phyloP scores from a whole-genome alignment of 1,140 invertebrate genomes.

The Drosophila nasuta region DNA sequence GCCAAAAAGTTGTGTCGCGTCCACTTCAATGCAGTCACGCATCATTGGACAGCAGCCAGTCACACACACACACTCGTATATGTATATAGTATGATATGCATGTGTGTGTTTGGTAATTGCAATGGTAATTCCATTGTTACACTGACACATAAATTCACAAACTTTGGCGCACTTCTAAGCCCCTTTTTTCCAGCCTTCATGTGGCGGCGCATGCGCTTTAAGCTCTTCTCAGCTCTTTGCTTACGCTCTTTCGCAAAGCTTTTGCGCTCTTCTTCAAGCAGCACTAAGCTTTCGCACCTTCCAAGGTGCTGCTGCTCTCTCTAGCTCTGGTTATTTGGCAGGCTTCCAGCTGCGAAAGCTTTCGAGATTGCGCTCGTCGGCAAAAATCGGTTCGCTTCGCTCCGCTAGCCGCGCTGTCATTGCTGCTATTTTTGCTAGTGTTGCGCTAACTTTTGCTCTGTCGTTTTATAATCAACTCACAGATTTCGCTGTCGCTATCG shows the following conservation, averaged over 20 bases:
- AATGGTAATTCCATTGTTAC: constrained; percentile 75
- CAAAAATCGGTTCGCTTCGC: constrained; percentile 27
- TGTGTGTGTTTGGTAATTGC: constrained; percentile 47
- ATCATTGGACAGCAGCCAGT: constrained; percentile 27
- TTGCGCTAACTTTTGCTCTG: constrained; percentile 81
- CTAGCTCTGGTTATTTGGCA: background rate
- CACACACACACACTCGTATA: constrained; percentile 24
- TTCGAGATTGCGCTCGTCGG: constrained; percentile 15
- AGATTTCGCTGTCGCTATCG: constrained; percentile 40
- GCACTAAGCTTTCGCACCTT: constrained; percentile 24
- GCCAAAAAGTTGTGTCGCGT: constrained; percentile 31
- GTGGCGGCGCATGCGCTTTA: constrained; percentile 75
- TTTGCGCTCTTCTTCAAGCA: background rate
- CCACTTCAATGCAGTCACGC: constrained; percentile 46
- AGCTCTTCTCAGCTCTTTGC: constrained; percentile 20
- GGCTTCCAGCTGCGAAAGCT: constrained; percentile 66
- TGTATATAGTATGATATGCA: background rate
- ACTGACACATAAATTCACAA: constrained; percentile 68
- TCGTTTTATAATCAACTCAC: constrained; percentile 81
- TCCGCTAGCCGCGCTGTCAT: constrained; percentile 66
- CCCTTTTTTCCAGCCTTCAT: constrained; percentile 62
- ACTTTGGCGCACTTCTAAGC: background rate
- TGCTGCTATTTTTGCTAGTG: constrained; percentile 78
- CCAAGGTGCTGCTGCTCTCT: constrained; percentile 45
- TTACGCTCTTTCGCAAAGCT: constrained; percentile 15